A percentile compares a stretch with the other conserved stretches of the same genome.
These are phyloP conservation scores for Crocuta crocuta DNA, from an alignment of 2,113 vertebrate genomes.

Conservation along the genomic window DNA sequence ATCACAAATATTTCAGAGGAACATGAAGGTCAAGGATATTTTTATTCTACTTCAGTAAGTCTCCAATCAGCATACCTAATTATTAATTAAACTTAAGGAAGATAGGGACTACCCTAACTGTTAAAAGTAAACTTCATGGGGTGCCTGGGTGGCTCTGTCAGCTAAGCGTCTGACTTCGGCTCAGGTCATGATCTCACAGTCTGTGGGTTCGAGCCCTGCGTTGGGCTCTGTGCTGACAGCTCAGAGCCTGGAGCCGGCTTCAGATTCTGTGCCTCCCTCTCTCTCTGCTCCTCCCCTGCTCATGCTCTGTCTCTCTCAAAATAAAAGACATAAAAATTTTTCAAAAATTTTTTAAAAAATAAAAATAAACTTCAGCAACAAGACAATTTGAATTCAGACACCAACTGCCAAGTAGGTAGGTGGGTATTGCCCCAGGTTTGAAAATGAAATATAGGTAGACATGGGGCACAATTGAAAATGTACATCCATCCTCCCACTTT, in stretches of 20 bases:
- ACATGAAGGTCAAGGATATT: not conserved
- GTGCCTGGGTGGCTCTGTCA: no score
- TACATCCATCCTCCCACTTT: not conserved
- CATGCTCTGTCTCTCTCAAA: no score
- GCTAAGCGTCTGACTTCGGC: no score
- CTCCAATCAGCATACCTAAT: not conserved
- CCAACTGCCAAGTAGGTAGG: rapidly evolving
- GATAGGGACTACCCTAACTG: not conserved
- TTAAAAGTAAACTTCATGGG: conserved; percentile 25
- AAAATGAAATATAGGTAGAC: conserved; percentile 11
- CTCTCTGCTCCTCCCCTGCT: no score
- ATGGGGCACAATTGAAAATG: not conserved
- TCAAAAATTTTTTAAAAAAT: no score
- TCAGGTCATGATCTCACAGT: no score
- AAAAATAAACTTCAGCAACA: conserved; percentile 25
- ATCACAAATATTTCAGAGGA: not conserved
- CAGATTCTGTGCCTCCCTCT: no score
- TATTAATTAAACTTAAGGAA: not conserved
- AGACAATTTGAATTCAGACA: conserved; percentile 50
- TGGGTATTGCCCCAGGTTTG: not conserved
- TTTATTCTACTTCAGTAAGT: not conserved
- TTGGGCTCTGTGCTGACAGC: no score
- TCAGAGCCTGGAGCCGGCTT: no score
- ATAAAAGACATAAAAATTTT: no score
- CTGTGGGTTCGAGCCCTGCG: no score